Base-by-base conservation (phyloP, 1,140 invertebrate genomes). In the Drosophila sulfurigaster region DNA sequence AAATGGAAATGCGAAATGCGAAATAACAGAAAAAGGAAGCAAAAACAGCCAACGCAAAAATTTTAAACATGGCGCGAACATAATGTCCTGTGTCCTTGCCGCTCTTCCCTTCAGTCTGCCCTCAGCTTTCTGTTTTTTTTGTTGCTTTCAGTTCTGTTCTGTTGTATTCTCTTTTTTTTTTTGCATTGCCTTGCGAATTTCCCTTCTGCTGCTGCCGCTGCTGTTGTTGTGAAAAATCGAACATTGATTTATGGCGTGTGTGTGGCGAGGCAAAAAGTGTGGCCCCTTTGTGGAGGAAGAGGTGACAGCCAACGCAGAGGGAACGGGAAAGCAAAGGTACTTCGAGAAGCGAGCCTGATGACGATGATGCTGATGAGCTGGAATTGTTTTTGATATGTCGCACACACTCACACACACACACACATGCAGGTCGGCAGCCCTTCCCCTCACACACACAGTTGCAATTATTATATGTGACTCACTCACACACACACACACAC, bases 1-100 rank as follows among this genome's bases (percentile, higher is more conserved):
- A 68, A 48, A 76, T 20, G 58, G 62, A 74, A 65, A 64, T 60
- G 71, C 20, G 20, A 25, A 25, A 20, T 20, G 20, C 20, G 78
- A 83, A 80, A 79, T 56, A 69, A 79, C 35, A 77, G 57, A 68
- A 57, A 78, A 57, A 78, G 51, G 54, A 75, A 71, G 15, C 58
- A 66, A 66, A 66, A 63, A 54, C 68, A 68, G 30, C 43, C 59
- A 73, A 63, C 57, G 75, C 75, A 75, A 63, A 82, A 80, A 83
- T 78, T 88, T 83, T 73, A 77, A 91, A 91, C 90, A 91, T 90
- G 89, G 89, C 89, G 86, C 80, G 82, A 91, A 91, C 90, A 91
- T 91, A 90, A 91, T 91, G 90, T 91, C 90, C 89, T 91, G 89
- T 86, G 81, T 90, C 89, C 86, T 91, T 86, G 80, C 69, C 88